Conservation (phyloP, 2,888 invertebrate genomes). For the Ramazzottius varieornatus region DNA sequence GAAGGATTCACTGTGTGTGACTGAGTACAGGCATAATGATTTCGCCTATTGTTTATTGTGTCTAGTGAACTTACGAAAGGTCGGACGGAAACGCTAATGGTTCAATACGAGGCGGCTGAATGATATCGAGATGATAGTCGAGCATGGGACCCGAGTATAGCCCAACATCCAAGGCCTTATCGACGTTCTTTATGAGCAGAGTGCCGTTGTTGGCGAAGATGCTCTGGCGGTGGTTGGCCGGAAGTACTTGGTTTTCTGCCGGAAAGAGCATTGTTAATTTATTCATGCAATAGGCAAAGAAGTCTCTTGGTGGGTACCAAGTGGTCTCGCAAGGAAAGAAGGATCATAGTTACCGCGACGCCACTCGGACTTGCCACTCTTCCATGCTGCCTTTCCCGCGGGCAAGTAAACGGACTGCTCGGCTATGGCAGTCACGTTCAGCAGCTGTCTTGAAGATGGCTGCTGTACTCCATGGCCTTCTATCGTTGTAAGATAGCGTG, state of each 20-base stretch:
- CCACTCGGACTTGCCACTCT: neutral
- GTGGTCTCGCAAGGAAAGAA: neutral
- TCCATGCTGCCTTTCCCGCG: neutral
- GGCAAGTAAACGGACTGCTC: neutral
- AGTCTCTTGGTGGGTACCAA: neutral
- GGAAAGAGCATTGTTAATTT: slow-evolving; percentile 4
- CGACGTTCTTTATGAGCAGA: slow-evolving; percentile 9
- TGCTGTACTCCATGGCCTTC: too few relatives aligned
- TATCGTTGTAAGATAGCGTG: too few relatives aligned
- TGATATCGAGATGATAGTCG: neutral
- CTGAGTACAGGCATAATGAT: too few relatives aligned
- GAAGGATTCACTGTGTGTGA: neutral
- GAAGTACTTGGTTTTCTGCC: slow-evolving; percentile 9
- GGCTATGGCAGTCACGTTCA: neutral
- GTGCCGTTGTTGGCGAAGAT: slow-evolving; percentile 11
- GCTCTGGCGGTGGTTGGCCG: slow-evolving; percentile 10
- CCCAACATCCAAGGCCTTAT: slow-evolving; percentile 8
- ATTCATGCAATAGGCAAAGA: too few relatives aligned
- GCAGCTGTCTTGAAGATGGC: neutral
- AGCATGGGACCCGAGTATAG: slow-evolving; percentile 5
- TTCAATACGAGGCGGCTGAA: neutral
- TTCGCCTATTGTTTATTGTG: too few relatives aligned
- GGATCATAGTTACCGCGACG: neutral
- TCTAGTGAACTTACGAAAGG: neutral
- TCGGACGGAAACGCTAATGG: neutral